Conservation (phyloP, 2,797 vertebrate species). For the Knipowitschia caucasica region DNA sequence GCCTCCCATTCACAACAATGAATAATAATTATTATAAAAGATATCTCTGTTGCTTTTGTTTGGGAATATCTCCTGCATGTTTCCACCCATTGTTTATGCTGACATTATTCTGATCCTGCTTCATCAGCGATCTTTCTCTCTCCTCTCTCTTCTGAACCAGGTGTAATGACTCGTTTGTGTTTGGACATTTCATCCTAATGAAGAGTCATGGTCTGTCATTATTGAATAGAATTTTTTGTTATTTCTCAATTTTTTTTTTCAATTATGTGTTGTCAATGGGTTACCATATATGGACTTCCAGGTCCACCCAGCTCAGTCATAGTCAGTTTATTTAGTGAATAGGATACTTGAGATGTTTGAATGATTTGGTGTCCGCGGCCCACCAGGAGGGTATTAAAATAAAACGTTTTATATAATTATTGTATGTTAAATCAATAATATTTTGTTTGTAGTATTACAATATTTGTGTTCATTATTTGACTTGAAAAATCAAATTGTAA, state of each 20-base stretch:
- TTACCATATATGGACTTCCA: too few relatives aligned
- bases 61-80: not conserved
- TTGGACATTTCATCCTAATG: conserved; percentile 4
- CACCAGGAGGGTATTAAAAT: too few relatives aligned
- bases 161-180: conserved; percentile 9
- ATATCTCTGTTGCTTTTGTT: conserved; percentile 1
- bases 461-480: too few relatives aligned
- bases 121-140: not conserved
- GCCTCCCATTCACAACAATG: not conserved
- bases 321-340: too few relatives aligned
- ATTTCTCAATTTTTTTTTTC: not conserved
- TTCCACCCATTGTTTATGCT: conserved; percentile 1
- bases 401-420: too few relatives aligned
- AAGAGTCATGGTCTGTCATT: conserved; percentile 1
- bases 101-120: conserved; percentile 5
- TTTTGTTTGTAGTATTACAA: too few relatives aligned
- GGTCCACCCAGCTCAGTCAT: too few relatives aligned
- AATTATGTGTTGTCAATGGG: not conserved
- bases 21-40: conserved; percentile 9
- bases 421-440: too few relatives aligned
- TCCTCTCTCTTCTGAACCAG: not conserved
- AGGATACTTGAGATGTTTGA: too few relatives aligned
- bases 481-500: too few relatives aligned
- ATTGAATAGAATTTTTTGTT: not conserved
- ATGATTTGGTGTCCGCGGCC: too few relatives aligned